phyloP scores from a whole-genome alignment of 1,140 invertebrate genomes.

The Tenebrio molitor region DNA sequence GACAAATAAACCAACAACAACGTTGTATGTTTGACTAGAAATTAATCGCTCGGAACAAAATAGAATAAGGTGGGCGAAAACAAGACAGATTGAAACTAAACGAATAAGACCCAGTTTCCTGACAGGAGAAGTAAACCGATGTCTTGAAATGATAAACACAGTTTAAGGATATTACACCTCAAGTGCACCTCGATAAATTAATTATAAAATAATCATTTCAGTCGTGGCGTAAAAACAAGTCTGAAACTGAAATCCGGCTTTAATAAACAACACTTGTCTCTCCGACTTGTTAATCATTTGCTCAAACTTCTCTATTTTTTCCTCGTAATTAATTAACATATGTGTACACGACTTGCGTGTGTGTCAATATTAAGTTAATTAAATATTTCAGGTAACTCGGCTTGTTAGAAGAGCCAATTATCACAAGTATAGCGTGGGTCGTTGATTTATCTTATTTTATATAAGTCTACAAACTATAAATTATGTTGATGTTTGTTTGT shows the following conservation, averaged over 20 bases:
- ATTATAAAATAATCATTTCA: no score
- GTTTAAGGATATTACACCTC: no score
- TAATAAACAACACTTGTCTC: constrained; percentile 10
- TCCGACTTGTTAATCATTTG: constrained; percentile 22
- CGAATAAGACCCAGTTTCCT: background rate
- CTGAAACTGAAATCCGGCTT: no score
- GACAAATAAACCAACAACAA: no score
- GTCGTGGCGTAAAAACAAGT: no score
- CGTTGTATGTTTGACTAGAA: no score
- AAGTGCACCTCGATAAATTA: no score
- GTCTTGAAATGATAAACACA: no score
- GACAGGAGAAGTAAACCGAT: constrained; percentile 4
- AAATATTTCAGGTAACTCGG: constrained; percentile 49
- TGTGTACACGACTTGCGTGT: constrained; percentile 32
- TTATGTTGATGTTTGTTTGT: constrained; percentile 55
- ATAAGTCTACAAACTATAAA: constrained; percentile 54
- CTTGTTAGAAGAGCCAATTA: constrained; percentile 51
- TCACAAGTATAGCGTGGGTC: constrained; percentile 52
- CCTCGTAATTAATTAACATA: constrained; percentile 36
- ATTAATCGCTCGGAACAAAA: background rate
- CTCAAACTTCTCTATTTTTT: constrained; percentile 30
- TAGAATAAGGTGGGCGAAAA: constrained; percentile 1
- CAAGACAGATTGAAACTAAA: background rate
- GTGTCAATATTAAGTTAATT: constrained; percentile 50
- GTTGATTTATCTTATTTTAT: constrained; percentile 54